These are phyloP conservation scores for Odontocerum albicorne DNA, from an alignment of 2,888 invertebrate genomes.

Conservation along the genomic window DNA sequence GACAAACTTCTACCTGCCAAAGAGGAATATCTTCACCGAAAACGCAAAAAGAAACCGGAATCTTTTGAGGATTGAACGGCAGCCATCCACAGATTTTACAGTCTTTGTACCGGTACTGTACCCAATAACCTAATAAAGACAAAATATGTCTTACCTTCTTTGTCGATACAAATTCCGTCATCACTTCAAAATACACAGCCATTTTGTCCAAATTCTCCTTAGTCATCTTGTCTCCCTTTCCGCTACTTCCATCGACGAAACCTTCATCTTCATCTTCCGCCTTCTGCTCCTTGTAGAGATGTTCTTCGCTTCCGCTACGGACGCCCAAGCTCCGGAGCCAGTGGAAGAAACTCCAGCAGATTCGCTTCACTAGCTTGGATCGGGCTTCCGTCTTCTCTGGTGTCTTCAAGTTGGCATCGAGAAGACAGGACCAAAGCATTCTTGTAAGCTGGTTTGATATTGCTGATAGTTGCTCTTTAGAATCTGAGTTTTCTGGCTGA, in stretches of 20 bases:
- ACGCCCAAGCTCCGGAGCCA: slow-evolving; percentile 15
- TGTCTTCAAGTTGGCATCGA: slow-evolving; percentile 24
- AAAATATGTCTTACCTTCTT: slow-evolving; percentile 53
- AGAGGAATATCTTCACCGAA: too few relatives aligned
- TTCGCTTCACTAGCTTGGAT: slow-evolving; percentile 23
- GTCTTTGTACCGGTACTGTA: too few relatives aligned
- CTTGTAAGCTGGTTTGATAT: slow-evolving; percentile 10
- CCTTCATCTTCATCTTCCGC: slow-evolving; percentile 13
- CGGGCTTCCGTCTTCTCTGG: slow-evolving; percentile 28
- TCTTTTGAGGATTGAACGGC: too few relatives aligned
- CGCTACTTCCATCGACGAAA: slow-evolving; percentile 5
- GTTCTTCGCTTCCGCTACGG: background rate
- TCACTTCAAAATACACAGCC: slow-evolving; percentile 45
- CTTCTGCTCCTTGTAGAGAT: background rate
- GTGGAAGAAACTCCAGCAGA: slow-evolving; percentile 23
- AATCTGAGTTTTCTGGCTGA: background rate
- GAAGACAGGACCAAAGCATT: slow-evolving; percentile 26
- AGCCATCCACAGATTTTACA: too few relatives aligned
- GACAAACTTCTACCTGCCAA: too few relatives aligned
- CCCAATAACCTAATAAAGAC: too few relatives aligned
- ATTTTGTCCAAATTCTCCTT: slow-evolving; percentile 45
- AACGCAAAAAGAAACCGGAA: too few relatives aligned
- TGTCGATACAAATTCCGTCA: slow-evolving; percentile 50
- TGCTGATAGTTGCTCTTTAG: background rate
- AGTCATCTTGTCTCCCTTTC: background rate